These are phyloP conservation scores for Eupithecia vulgata DNA, from an alignment of 2,888 invertebrate species.

Conservation along the genomic window DNA sequence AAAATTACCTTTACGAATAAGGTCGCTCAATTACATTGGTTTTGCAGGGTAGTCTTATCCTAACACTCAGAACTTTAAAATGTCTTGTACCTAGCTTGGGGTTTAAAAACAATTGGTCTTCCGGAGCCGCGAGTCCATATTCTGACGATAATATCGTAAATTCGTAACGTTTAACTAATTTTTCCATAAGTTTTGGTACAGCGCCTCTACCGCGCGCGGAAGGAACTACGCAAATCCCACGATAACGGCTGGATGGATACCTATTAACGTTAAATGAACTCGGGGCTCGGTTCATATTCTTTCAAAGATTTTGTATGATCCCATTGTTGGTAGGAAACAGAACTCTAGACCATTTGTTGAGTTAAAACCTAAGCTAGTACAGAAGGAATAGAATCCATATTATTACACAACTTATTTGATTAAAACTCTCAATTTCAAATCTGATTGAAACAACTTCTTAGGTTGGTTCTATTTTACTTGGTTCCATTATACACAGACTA, in stretches of 20 bases:
- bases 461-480: constrained; percentile 66
- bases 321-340: not conserved
- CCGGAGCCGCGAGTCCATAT: not conserved
- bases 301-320: too few species aligned
- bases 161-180: too few species aligned
- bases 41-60: not conserved
- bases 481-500: constrained; percentile 82
- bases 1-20: constrained; percentile 11
- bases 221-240: too few species aligned
- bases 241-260: too few species aligned
- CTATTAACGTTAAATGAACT: too few species aligned
- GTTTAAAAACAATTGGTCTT: not conserved
- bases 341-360: not conserved
- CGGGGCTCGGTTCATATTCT: too few species aligned
- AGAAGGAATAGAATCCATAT: not conserved
- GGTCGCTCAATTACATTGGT: constrained; percentile 20
- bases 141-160: too few species aligned
- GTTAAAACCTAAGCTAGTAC: not conserved
- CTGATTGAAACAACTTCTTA: constrained; percentile 44
- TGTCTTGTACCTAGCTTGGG: constrained; percentile 19
- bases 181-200: too few species aligned
- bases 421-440: constrained; percentile 28
- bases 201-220: too few species aligned
- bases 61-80: not conserved
- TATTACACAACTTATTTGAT: constrained; percentile 18